A percentile compares a stretch with the other conserved stretches of the same genome.
phyloP scores from a whole-genome alignment of 2,113 vertebrate genomes.

The Pluvianellus socialis region DNA sequence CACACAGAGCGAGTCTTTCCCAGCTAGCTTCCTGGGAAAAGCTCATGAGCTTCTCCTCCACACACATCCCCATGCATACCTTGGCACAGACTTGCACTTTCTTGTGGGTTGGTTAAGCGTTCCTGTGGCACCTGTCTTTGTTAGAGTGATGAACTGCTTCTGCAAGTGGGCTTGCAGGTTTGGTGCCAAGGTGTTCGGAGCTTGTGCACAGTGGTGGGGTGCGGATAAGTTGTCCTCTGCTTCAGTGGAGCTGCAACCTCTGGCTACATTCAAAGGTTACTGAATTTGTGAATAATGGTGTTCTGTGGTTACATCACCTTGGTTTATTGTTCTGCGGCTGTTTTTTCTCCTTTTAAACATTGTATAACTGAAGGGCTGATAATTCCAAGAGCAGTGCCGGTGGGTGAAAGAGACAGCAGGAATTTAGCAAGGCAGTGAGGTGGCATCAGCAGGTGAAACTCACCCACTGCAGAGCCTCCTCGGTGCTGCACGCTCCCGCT shows the following conservation, averaged over 20 bases:
- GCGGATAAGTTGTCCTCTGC: background rate
- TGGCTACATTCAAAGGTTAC: background rate
- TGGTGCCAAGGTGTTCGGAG: background rate
- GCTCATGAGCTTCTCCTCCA: background rate
- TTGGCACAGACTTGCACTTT: background rate
- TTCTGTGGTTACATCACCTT: background rate
- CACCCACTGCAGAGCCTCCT: background rate
- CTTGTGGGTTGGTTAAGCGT: too few relatives aligned
- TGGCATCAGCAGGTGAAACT: slow-evolving; percentile 35
- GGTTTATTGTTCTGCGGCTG: background rate
- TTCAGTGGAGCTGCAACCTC: background rate
- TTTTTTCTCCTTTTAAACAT: background rate
- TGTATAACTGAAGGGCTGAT: background rate
- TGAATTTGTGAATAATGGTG: background rate
- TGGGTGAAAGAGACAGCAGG: slow-evolving; percentile 22
- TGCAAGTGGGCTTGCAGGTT: background rate
- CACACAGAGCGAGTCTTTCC: background rate
- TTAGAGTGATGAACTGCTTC: background rate
- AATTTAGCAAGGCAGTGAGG: background rate
- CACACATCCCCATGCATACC: fast-evolving
- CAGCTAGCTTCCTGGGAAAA: background rate
- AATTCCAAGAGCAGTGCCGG: background rate
- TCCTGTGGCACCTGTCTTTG: fast-evolving
- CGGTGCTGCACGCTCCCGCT: fast-evolving
- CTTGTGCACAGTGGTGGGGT: fast-evolving